Percentiles rank a stretch among this genome's conserved stretches.
Conservation (phyloP, 1,140 invertebrate species). For the Ectropis grisescens region DNA sequence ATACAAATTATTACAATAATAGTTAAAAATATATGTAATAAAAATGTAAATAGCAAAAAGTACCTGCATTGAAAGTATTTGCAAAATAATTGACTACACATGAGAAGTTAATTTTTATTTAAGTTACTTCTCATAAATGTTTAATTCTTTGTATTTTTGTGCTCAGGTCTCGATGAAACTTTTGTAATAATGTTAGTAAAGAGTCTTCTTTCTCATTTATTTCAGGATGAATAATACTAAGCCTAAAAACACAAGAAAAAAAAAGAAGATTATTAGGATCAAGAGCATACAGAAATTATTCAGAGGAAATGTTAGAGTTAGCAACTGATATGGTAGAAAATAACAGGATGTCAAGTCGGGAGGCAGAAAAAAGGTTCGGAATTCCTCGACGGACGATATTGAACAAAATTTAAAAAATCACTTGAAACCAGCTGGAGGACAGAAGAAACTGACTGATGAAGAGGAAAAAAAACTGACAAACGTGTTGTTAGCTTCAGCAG, state of each 20-base stretch:
- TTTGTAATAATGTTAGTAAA: too few species aligned
- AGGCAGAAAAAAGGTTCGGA: neutral
- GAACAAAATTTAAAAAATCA: neutral
- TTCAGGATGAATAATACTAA: neutral
- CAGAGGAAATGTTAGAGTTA: neutral
- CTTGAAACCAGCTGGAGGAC: neutral
- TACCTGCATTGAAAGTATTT: too few species aligned
- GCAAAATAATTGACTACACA: too few species aligned
- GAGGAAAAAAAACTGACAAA: slow-evolving; percentile 1
- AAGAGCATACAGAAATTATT: neutral
- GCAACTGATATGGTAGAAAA: neutral
- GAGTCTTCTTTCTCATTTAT: too few species aligned
- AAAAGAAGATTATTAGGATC: neutral
- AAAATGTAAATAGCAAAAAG: too few species aligned
- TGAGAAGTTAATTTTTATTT: too few species aligned
- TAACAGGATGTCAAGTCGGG: neutral
- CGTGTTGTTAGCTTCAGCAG: neutral
- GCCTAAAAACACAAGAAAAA: neutral
- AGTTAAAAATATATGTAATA: too few species aligned
- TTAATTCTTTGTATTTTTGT: too few species aligned
- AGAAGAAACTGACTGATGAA: neutral
- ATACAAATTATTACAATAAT: too few species aligned
- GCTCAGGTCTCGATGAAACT: too few species aligned
- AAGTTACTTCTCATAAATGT: too few species aligned
- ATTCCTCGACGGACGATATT: neutral